Base-by-base conservation (phyloP, 2,888 invertebrate genomes). In the Tenthredo mesomela region DNA sequence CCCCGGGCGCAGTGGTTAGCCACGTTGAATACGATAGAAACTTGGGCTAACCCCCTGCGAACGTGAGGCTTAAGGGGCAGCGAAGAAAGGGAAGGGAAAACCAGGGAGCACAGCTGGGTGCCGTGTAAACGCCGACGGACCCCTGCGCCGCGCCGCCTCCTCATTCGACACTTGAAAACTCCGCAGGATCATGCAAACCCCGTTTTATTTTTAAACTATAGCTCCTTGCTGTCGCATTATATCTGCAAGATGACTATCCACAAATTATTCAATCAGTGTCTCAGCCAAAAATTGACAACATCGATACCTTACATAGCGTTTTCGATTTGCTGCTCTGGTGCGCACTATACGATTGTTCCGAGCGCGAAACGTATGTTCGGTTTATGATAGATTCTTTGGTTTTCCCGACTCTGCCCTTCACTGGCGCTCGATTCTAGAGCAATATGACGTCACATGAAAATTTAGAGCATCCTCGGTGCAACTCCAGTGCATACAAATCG, bases 101-200 rank as follows among this genome's bases (percentile, higher is more conserved):
- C n/a, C 43, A 21, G 61, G 84, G 86, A 86, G 88, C 92, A 90
- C 92, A 92, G 92, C 92, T 92, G 92, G 92, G 86, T 85, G 90
- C 91, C 92, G 91, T 90, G 90, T 89, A 89, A 88, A 89, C 87
- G 88, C 88, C 87, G 85, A 40, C 71, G 80, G 80, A 21, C 54
- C 65, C 43, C n/a, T 58, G 7, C 43, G 37, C 25, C 54, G 9
- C 43, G 21, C 21, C 65, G 47, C 25, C 47, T n/a, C 47, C 33
- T 18, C 77, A 40, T 18, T 7, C 47, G 67, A 67, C 82, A 82
- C 82, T 65, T 29, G 67, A 73, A 25, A 43, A 73, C 71, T 43
- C 71, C 43, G 12, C 25, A 43, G 37, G 43, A 77, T 54, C 54
- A 33, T 77, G 77, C 9, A 54, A 77, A 77, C 77, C 77, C 77